These are phyloP conservation scores for Grapholita molesta DNA, from an alignment of 1,140 invertebrate genomes.

Conservation along the genomic window DNA sequence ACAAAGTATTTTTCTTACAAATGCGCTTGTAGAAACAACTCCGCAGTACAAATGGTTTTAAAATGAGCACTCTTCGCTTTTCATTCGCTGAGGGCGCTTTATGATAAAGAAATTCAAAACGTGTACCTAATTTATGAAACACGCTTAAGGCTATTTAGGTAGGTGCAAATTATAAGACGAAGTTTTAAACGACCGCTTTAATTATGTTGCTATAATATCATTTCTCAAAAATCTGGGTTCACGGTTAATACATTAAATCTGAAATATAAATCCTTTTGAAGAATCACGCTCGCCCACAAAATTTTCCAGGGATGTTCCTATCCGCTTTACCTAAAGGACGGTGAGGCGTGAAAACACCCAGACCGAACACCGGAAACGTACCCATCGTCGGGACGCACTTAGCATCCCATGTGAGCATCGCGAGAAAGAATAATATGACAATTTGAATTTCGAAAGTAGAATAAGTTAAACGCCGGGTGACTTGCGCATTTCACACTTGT, in stretches of 20 bases:
- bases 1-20: background rate
- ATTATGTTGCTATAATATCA: background rate
- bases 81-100: background rate
- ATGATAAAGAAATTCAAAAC: background rate
- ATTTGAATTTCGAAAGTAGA: slow-evolving; percentile 65
- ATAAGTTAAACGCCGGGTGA: slow-evolving; percentile 67
- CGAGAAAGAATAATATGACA: slow-evolving; percentile 58
- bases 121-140: background rate
- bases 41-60: background rate
- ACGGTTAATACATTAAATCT: slow-evolving; percentile 4
- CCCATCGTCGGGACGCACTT: slow-evolving; percentile 23
- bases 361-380: slow-evolving; percentile 33
- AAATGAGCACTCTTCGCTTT: background rate
- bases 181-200: background rate
- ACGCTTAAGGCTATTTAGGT: background rate
- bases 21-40: no score
- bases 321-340: background rate
- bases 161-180: background rate
- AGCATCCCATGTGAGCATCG: slow-evolving; percentile 43
- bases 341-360: slow-evolving; percentile 29
- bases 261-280: background rate
- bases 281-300: background rate
- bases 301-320: background rate
- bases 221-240: background rate
- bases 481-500: slow-evolving; percentile 70